Evolutionary conservation across 2,113 vertebrate species (phyloP).

Genomic region (Chaetorhynchus papuensis): DNA sequence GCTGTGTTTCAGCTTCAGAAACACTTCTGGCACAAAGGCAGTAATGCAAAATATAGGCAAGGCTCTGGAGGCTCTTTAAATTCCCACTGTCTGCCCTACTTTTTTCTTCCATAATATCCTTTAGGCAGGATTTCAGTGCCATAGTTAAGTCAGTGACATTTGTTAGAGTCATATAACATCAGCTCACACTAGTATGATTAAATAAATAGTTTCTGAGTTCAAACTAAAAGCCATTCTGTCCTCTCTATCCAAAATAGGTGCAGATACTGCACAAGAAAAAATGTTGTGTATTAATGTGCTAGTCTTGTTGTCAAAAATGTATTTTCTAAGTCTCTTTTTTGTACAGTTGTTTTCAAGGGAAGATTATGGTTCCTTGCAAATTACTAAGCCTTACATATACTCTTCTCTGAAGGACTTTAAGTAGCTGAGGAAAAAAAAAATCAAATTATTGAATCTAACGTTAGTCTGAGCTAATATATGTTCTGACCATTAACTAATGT

Average conservation of each 20-base stretch:
- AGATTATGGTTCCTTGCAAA: neutral
- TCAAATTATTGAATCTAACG: neutral
- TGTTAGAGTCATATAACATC: conserved; percentile 30
- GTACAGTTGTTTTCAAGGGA: neutral
- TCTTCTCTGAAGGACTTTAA: neutral
- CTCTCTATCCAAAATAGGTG: neutral
- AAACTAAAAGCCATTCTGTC: neutral
- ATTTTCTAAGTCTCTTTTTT: neutral
- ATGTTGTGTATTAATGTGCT: neutral
- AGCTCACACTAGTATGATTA: neutral
- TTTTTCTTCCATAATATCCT: conserved; percentile 10
- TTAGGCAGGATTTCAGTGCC: conserved; percentile 13
- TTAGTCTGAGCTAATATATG: neutral
- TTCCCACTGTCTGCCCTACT: conserved; percentile 9
- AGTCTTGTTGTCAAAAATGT: neutral
- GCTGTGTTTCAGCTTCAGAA: neutral
- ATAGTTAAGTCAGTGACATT: neutral
- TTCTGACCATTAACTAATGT: neutral
- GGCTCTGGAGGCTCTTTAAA: neutral
- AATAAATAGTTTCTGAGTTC: conserved; percentile 35
- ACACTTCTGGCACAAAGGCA: neutral
- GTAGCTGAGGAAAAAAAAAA: neutral
- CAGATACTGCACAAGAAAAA: neutral
- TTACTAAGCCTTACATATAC: neutral
- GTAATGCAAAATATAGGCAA: neutral